These are phyloP conservation scores for Cerceris ruficornis DNA, from an alignment of 2,888 invertebrate genomes.

Conservation along the genomic window DNA sequence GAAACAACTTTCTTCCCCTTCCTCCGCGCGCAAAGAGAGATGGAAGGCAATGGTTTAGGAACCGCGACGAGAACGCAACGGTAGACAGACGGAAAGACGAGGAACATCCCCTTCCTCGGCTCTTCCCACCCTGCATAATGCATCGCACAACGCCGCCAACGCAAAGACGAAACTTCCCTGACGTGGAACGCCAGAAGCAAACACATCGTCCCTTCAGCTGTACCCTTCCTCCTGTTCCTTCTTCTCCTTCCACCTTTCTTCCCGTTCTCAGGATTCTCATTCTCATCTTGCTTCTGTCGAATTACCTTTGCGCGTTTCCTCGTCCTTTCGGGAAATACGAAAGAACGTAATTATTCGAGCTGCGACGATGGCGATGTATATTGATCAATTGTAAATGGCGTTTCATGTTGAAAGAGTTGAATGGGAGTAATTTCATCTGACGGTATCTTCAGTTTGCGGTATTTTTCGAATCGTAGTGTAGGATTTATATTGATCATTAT, in stretches of 20 bases:
- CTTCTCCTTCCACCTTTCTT: slow-evolving; percentile 20
- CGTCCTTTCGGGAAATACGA: not conserved
- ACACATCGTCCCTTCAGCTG: slow-evolving; percentile 15
- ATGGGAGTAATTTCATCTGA: no score
- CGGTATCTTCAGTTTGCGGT: no score
- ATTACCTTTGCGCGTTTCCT: slow-evolving; percentile 9
- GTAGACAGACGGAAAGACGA: slow-evolving; percentile 36
- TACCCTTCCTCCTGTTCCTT: slow-evolving; percentile 2
- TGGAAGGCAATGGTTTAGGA: slow-evolving; percentile 29
- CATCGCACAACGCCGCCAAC: slow-evolving; percentile 54
- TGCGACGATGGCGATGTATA: no score
- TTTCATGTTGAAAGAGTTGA: no score
- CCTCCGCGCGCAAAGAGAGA: not conserved
- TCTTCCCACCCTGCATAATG: slow-evolving; percentile 63
- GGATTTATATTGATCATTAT: no score
- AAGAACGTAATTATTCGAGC: not conserved
- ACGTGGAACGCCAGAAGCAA: slow-evolving; percentile 55
- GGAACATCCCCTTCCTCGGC: slow-evolving; percentile 26
- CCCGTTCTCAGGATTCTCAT: not conserved
- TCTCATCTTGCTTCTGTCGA: slow-evolving; percentile 5
- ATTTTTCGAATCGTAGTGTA: no score
- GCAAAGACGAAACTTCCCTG: slow-evolving; percentile 60
- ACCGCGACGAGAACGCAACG: slow-evolving; percentile 35
- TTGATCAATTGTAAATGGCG: no score
- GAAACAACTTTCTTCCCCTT: slow-evolving; percentile 17